Evolutionary conservation across 2,797 vertebrate genomes (phyloP).

Genomic region (Aplochiton taeniatus): DNA sequence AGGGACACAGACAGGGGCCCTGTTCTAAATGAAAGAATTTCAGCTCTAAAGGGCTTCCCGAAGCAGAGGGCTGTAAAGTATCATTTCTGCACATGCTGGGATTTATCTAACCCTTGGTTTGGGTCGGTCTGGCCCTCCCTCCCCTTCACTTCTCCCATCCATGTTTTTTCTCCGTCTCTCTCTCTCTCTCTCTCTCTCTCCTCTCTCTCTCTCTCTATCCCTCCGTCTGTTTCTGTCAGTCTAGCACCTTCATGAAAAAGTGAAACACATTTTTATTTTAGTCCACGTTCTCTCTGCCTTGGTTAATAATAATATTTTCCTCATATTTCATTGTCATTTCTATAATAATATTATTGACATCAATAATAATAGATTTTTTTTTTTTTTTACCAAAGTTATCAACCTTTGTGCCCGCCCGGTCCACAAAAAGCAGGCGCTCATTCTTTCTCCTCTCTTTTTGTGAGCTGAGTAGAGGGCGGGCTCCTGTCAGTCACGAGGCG

Average conservation of each 20-base stretch:
- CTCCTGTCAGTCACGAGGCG: conserved; percentile 57
- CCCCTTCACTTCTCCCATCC: conserved; percentile 37
- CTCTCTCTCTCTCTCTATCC: neutral
- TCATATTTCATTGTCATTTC: too few relatives aligned
- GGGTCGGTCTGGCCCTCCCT: conserved; percentile 48
- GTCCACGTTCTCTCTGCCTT: too few relatives aligned
- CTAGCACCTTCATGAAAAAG: too few relatives aligned
- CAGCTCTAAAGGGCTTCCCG: conserved; percentile 26
- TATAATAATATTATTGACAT: neutral
- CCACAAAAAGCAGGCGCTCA: too few relatives aligned
- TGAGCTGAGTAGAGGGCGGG: conserved; percentile 17
- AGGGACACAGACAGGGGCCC: conserved; percentile 42
- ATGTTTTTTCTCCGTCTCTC: neutral
- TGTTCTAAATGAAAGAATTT: conserved; percentile 60
- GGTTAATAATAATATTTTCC: too few relatives aligned
- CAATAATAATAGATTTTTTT: neutral
- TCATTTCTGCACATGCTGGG: conserved; percentile 57
- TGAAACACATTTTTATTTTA: too few relatives aligned
- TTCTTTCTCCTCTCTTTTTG: neutral
- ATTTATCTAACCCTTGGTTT: conserved; percentile 61
- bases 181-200: neutral
- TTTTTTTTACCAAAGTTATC: too few relatives aligned
- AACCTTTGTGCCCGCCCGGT: too few relatives aligned
- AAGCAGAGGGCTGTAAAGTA: conserved; percentile 51
- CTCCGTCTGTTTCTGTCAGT: too few relatives aligned